phyloP scores from a whole-genome alignment of 1,140 invertebrate species.

The Nebria ingens region DNA sequence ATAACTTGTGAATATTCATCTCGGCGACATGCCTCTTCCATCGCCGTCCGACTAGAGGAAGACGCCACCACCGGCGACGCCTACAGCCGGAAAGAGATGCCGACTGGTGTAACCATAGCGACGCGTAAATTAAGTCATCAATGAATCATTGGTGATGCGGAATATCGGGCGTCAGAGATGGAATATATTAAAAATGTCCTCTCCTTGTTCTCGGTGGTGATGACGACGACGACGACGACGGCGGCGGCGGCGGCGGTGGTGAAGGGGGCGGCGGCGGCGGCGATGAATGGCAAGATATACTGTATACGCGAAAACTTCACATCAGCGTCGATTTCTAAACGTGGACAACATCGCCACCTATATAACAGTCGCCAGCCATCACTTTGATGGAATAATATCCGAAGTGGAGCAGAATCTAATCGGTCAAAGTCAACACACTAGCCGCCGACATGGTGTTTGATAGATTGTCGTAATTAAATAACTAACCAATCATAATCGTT shows the following conservation, averaged over 20 bases:
- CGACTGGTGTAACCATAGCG: conserved; percentile 23
- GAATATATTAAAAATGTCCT: conserved; percentile 30
- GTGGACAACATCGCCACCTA: no score
- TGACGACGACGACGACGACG: no score
- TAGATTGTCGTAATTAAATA: conserved; percentile 7
- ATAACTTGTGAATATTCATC: conserved; percentile 33
- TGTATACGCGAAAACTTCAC: no score
- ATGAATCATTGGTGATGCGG: conserved; percentile 32
- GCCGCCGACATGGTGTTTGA: not conserved
- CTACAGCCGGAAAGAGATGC: conserved; percentile 18
- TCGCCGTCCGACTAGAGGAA: no score
- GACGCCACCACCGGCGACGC: not conserved
- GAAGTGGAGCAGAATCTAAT: not conserved
- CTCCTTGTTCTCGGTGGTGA: not conserved
- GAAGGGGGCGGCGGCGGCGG: no score
- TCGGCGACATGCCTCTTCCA: conserved; percentile 18
- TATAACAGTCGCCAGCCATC: no score
- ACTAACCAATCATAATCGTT: conserved; percentile 7
- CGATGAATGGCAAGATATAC: no score
- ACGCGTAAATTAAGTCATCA: conserved; percentile 32
- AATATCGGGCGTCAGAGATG: conserved; percentile 19
- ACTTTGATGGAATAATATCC: not conserved
- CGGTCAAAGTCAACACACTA: conserved; percentile 9
- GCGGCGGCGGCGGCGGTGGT: no score
- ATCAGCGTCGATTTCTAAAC: no score